Percentiles rank a stretch among this genome's conserved stretches.
Conservation (phyloP, 2,797 vertebrate genomes). For the Silurus aristotelis region DNA sequence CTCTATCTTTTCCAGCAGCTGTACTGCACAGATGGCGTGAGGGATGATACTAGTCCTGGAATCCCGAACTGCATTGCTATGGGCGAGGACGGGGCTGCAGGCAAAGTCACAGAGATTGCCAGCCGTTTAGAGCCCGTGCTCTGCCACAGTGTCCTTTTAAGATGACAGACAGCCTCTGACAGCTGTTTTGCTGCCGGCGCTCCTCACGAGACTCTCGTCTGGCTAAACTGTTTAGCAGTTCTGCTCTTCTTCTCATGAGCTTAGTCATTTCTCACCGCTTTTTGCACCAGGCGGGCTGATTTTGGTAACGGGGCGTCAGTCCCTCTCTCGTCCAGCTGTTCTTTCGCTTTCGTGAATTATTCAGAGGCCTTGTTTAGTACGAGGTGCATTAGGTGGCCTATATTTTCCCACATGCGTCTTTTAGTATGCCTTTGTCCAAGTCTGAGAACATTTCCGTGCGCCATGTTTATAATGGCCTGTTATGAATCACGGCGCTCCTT, state of each 20-base stretch:
- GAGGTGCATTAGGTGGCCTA: conserved; percentile 40
- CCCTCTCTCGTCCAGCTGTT: conserved; percentile 35
- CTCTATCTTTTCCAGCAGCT: conserved; percentile 36
- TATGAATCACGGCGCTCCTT: conserved; percentile 24
- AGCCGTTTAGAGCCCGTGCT: conserved; percentile 18
- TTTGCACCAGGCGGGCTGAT: background rate
- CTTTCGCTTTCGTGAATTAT: conserved; percentile 47
- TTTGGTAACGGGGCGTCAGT: background rate
- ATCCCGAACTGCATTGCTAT: conserved; percentile 22
- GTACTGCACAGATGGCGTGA: conserved; percentile 47
- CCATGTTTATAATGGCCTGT: conserved; percentile 38
- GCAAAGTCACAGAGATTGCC: conserved; percentile 15
- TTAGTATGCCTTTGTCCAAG: conserved; percentile 35
- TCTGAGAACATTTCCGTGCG: conserved; percentile 5
- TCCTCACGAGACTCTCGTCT: conserved; percentile 8
- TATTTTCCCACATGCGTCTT: conserved; percentile 37
- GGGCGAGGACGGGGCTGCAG: conserved; percentile 28
- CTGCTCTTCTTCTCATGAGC: background rate
- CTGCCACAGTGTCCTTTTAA: conserved; percentile 33
- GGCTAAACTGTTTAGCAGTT: conserved; percentile 26
- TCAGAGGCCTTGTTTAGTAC: conserved; percentile 24
- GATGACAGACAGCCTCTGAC: conserved; percentile 25
- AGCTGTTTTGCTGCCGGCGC: conserved; percentile 16
- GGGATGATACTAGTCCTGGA: conserved; percentile 26
- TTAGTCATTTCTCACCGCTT: conserved; percentile 29